Base-by-base conservation (phyloP, 1,140 invertebrate species). In the Cheumatopsyche charites region DNA sequence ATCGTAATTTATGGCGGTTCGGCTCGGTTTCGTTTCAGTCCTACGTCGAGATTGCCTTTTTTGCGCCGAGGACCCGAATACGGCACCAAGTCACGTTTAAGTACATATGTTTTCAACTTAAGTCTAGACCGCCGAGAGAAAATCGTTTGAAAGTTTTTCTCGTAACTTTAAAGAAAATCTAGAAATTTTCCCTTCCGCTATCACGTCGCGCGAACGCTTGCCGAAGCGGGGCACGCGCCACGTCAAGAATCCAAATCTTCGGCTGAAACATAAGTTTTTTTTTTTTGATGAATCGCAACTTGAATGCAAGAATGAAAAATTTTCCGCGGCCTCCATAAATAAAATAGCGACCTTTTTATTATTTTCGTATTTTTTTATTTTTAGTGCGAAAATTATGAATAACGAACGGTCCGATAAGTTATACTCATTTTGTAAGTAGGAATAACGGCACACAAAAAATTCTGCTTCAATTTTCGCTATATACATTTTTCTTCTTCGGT, bases 131-230 rank as follows among this genome's bases (percentile, higher is more conserved):
- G 43, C 63, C 17, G 21, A 66, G 41, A 47, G 63, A 66, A 66
- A 47, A 43, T 43, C 62, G 23, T 66, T 66, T 45, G 63, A 66
- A 66, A 66, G 63, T 66, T 66, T 66, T 47, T 21, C 43, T 23
- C 63, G 63, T 66, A 66, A 66, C 63, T 66, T 47, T 66, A 47
- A 66, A 66, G 63, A 66, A 66, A 66, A 66, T 66, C 63, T 47
- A 42, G 23, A 42, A 45, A 45, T 66, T 66, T 66, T 66, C 62
- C 62, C 2, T 47, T 47, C 36, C 17, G 17, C 43, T 66, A 15
- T 25, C 23, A 21, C 42, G 47, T 41, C 26, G 17, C 19, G 19
- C 15, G 5, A 26, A 25, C 45, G 26, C 21, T 68, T 55, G n/a
- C 45, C 23, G 49, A 12, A 15, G 66, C 66, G 15, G 29, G 45